Conservation (phyloP, 2,113 vertebrate genomes). For the Nothoprocta perdicaria region DNA sequence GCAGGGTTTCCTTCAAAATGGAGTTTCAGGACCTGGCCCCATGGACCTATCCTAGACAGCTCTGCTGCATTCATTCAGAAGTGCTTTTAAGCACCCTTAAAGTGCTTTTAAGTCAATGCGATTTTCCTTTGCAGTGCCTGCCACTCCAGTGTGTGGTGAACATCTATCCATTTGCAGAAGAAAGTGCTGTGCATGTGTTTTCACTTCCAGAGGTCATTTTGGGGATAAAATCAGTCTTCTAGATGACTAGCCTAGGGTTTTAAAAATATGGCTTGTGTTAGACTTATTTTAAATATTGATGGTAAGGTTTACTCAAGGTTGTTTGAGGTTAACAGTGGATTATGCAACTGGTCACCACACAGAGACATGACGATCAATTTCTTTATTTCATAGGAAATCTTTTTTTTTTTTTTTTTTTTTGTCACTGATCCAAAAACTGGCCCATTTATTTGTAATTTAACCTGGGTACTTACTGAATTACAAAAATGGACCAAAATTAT, state of each 20-base stretch:
- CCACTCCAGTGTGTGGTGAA: background rate
- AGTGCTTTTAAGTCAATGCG: slow-evolving; percentile 14
- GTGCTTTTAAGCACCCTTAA: background rate
- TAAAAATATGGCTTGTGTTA: background rate
- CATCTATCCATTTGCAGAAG: background rate
- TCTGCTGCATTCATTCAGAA: background rate
- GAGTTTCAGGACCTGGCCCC: background rate
- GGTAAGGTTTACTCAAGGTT: slow-evolving; percentile 52
- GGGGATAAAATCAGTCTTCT: slow-evolving; percentile 23
- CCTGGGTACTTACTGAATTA: slow-evolving; percentile 54
- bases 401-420: background rate
- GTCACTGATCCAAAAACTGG: background rate
- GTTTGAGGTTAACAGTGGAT: slow-evolving; percentile 43
- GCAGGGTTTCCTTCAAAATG: background rate
- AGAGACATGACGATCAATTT: slow-evolving; percentile 19
- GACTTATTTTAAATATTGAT: slow-evolving; percentile 64
- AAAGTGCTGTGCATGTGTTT: slow-evolving; percentile 27
- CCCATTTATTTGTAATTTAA: slow-evolving; percentile 41
- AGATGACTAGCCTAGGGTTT: slow-evolving; percentile 23
- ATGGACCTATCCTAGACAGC: background rate
- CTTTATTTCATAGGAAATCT: background rate
- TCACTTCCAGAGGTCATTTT: slow-evolving; percentile 44
- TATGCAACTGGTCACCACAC: slow-evolving; percentile 22
- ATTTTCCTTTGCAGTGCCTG: background rate
- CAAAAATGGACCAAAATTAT: slow-evolving; percentile 48